Base-by-base conservation (phyloP, 2,113 vertebrate genomes). In the Micromys minutus region DNA sequence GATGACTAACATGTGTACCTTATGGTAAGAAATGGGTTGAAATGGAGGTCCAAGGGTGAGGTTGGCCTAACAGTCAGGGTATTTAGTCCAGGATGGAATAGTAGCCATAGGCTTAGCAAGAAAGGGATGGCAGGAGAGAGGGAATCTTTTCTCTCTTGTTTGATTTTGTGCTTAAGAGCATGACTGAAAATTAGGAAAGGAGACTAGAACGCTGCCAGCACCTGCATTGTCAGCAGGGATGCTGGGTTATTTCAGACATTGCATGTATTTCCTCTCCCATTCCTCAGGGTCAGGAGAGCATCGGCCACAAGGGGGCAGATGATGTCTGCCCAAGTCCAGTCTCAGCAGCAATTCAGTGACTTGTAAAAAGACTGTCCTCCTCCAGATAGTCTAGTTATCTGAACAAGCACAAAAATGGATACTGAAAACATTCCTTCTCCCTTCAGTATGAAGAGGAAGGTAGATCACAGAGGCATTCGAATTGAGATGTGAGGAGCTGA, bases 301-400 rank as follows among this genome's bases (percentile, higher is more conserved):
- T 72, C 17, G 76, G 92, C 95, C 97, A 97, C 96, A 93, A 97
- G 97, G 83, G 96, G 97, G 97, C 97, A 96, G 89, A 69, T 77
- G 83, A 69, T 94, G 81, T 13, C 79, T 87, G n/a, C 31, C 77
- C 50, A 42, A 94, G n/a, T 57, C n/a, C 61, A 71, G 59, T 95
- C 61, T 85, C 47, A 2, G 8, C 74, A 47, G 92, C 74, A 86
- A 81, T 59, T 5, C 0, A 0, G 67, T 67, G 57, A 61, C 77
- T 34, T 57, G 72, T 52, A 77, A 69, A n/a, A 81, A 95, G 50
- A 29, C 42, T 6, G 11, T 63, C 77, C 47, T 86, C 67, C 21
- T 5, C 12, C 65, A 42, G 80, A 39, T 50, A 39, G 10, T 85
- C 21, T 67, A 86, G 72, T 80, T 61, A 19, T 80, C 59, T 0